A percentile compares a stretch with the other conserved stretches of the same genome.
phyloP scores from a whole-genome alignment of 2,797 vertebrate genomes.

The Rhinophrynus dorsalis region DNA sequence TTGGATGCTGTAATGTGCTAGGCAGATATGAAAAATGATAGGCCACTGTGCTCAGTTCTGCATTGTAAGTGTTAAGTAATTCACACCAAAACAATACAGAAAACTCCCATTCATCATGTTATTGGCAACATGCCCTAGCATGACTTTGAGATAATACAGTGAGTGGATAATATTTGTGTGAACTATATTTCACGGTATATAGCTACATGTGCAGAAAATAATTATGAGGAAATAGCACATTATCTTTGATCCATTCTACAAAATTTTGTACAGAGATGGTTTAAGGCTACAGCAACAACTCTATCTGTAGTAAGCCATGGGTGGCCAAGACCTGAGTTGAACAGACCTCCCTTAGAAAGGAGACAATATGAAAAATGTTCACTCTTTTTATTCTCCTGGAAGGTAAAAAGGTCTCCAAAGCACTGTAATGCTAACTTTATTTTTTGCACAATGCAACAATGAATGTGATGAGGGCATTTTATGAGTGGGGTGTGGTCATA shows the following conservation, averaged over 20 bases:
- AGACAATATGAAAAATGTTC: no score
- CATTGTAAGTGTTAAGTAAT: slow-evolving; percentile 44
- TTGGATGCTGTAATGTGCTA: slow-evolving; percentile 8
- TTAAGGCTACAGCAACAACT: background rate
- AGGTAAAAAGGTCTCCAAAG: no score
- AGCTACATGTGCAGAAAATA: slow-evolving; percentile 13
- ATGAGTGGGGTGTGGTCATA: no score
- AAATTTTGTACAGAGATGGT: background rate
- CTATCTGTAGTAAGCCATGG: no score
- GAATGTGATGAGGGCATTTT: no score
- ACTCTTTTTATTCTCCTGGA: no score
- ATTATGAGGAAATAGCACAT: slow-evolving; percentile 16
- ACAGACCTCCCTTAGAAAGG: no score
- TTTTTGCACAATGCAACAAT: no score
- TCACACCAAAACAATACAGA: slow-evolving; percentile 37
- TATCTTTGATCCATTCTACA: background rate
- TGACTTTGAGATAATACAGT: slow-evolving; percentile 35
- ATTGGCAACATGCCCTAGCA: slow-evolving; percentile 34
- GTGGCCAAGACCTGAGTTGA: no score
- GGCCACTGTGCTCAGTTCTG: slow-evolving; percentile 1
- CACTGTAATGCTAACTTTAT: no score
- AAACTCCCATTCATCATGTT: slow-evolving; percentile 30
- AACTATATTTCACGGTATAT: slow-evolving; percentile 25
- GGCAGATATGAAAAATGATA: slow-evolving; percentile 45
- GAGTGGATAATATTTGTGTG: slow-evolving; percentile 31